A percentile compares a stretch with the other conserved stretches of the same genome.
Evolutionary conservation across 2,888 invertebrate species (phyloP).

Genomic region (Heliconius ethilla): DNA sequence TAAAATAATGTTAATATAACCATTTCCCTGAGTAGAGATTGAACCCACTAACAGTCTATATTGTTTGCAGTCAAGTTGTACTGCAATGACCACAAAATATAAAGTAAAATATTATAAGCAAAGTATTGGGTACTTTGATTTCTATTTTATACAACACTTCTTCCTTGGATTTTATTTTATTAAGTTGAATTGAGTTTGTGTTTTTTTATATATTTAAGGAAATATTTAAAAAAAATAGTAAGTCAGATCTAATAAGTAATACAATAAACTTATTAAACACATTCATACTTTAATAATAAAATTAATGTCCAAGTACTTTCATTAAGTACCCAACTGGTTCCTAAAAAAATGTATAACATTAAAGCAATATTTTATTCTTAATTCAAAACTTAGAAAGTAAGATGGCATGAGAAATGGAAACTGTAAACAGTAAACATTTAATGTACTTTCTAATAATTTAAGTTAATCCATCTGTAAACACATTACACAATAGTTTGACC

Average conservation of each 20-base stretch:
- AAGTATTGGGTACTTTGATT: too few relatives aligned
- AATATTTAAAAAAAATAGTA: not conserved
- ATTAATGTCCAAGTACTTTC: not conserved
- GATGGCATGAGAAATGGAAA: slow-evolving; percentile 29
- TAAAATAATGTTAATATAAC: too few relatives aligned
- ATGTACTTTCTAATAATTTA: slow-evolving; percentile 72
- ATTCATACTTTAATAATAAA: not conserved
- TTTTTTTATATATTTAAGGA: not conserved
- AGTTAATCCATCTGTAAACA: slow-evolving; percentile 62
- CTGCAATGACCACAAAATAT: too few relatives aligned
- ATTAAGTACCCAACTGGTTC: not conserved
- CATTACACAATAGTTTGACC: slow-evolving; percentile 73
- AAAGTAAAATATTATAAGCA: too few relatives aligned
- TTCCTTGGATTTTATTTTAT: too few relatives aligned
- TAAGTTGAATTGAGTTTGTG: too few relatives aligned
- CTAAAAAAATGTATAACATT: not conserved
- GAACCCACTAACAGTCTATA: too few relatives aligned
- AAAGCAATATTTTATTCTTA: not conserved
- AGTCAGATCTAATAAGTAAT: not conserved
- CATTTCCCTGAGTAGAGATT: too few relatives aligned
- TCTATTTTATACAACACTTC: too few relatives aligned
- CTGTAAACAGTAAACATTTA: slow-evolving; percentile 62
- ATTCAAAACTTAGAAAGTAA: not conserved
- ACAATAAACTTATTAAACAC: not conserved
- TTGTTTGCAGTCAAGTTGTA: too few relatives aligned